phyloP scores from a whole-genome alignment of 1,140 invertebrate genomes.

The Meloidogyne exigua region DNA sequence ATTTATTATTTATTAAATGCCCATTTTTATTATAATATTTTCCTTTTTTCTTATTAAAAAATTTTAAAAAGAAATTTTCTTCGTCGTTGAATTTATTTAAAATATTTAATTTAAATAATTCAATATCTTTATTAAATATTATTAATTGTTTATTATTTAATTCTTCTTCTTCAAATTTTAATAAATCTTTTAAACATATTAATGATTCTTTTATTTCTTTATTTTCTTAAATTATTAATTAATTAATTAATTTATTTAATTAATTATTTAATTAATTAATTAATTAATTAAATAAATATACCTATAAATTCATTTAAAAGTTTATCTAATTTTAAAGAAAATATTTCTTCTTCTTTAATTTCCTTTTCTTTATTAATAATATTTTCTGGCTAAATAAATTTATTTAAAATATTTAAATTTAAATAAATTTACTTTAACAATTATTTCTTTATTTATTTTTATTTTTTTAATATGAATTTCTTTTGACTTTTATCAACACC shows the following conservation, averaged over 20 bases:
- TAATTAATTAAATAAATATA: too few species aligned
- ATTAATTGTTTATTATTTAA: not conserved
- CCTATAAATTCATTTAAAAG: too few species aligned
- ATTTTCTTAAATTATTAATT: not conserved
- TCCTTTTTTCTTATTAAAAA: not conserved
- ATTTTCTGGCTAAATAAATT: too few species aligned
- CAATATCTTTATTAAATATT: not conserved
- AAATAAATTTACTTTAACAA: not conserved
- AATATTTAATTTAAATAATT: not conserved
- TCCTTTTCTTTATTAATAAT: not conserved
- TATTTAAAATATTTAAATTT: not conserved
- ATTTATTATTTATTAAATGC: not conserved
- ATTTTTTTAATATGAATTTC: not conserved
- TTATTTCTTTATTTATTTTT: not conserved
- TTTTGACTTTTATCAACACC: not conserved
- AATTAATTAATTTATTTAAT: too few species aligned
- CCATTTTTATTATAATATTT: slow-evolving; percentile 5
- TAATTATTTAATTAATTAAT: not conserved
- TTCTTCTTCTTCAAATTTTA: not conserved
- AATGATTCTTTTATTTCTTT: not conserved
- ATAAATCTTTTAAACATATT: not conserved
- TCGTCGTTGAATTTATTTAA: not conserved
- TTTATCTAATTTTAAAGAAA: not conserved
- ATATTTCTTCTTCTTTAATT: not conserved
- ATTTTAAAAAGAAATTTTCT: not conserved